Evolutionary conservation across 2,113 vertebrate species (phyloP), one percentile per base, ranked within the genome.

Genomic region (Lipotes vexillifer): DNA sequence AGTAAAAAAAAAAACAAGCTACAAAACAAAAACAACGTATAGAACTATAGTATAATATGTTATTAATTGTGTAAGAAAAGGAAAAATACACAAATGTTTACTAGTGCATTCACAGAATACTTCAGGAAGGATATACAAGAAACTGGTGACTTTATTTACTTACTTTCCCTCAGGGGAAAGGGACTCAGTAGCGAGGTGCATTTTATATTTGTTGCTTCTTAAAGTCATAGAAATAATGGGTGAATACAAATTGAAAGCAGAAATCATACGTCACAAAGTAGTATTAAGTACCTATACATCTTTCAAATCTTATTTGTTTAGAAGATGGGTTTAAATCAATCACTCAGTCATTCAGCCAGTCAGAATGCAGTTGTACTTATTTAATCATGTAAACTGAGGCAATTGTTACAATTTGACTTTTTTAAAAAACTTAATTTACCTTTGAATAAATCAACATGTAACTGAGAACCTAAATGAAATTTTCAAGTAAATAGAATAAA

Each of bases 401-500:
- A 9, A 65, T 71, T 63, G 23, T 23, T 61, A 31, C 20, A 85
- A 38, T 44, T 84, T 61, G 44, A 57, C 55, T 57, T 81, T 85
- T 55, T 52, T 2, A 0, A 6, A 1, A 89, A 83, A 25, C n/a
- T 31, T 83, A 74, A 38, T 77, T 84, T 38, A 46, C 10, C 33
- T 75, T 74, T 93, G 25, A 83, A 82, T 93, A 83, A 92, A 77
- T 83, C 27, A 77, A 29, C 31, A 65, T 65, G 18, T 72, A 80
- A 63, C 44, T 78, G 57, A 77, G 15, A 77, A 52, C 38, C 63
- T 55, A 90, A 31, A 69, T 31, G 6, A 61, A 74, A 49, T 44
- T 55, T 78, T 96, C 72, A 87, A 65, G 41, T 84, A 93, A 89
- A 89, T 61, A 68, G 14, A 96, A 46, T 93, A 38, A 93, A 93